Percentiles rank a stretch among this genome's conserved stretches.
These are phyloP conservation scores for Neria commutata DNA, from an alignment of 2,888 invertebrate genomes.

Conservation along the genomic window DNA sequence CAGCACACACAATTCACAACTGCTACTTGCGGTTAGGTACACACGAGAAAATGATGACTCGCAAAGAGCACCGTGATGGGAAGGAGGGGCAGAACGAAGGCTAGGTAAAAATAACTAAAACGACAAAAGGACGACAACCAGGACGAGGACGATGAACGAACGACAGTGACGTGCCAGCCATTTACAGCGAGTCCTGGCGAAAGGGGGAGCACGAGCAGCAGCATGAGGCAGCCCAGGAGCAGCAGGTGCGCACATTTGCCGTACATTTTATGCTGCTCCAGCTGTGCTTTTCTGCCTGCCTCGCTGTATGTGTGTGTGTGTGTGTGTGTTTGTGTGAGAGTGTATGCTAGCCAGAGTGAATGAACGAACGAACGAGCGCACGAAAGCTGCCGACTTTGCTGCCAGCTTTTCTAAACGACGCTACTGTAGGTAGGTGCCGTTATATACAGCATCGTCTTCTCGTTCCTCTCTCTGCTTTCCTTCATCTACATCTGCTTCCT, in stretches of 20 bases:
- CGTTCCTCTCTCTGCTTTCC: neutral
- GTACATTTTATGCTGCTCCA: conserved; percentile 21
- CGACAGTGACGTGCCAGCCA: conserved; percentile 24
- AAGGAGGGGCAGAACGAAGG: conserved; percentile 26
- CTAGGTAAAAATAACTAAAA: no score
- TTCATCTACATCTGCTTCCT: neutral
- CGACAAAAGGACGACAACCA: conserved; percentile 15
- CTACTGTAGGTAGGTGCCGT: neutral
- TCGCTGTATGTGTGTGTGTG: neutral
- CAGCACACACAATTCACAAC: conserved; percentile 40
- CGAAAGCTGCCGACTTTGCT: neutral
- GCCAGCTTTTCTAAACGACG: neutral
- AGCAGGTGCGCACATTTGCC: conserved; percentile 29
- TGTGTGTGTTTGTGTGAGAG: neutral
- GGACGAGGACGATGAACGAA: conserved; percentile 27
- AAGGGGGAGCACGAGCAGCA: neutral
- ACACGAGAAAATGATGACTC: conserved; percentile 31
- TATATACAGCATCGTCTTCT: neutral
- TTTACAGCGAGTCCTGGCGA: neutral
- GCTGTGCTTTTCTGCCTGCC: neutral
- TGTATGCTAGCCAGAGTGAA: no score
- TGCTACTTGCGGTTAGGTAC: conserved; percentile 51
- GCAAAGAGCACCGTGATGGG: conserved; percentile 32
- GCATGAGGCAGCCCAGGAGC: conserved; percentile 4
- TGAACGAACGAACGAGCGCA: no score